Evolutionary conservation across 2,797 vertebrate species (phyloP).

Genomic region (Pampus argenteus): DNA sequence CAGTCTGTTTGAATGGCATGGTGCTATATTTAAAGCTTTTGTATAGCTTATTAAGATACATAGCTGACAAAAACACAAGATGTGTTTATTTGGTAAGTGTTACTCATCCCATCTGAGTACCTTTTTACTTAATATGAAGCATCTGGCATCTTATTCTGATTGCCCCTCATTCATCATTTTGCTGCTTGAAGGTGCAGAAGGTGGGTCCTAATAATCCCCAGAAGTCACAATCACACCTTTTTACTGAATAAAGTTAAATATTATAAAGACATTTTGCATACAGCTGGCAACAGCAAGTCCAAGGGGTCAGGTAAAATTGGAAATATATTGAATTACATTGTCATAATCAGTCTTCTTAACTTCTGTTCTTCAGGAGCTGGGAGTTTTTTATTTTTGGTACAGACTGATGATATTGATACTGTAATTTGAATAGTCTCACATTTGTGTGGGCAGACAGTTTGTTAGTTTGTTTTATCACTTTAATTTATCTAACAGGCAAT

Average conservation of each 20-base stretch:
- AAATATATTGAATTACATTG: neutral
- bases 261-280: no score
- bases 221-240: constrained; percentile 21
- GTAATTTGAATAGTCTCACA: neutral
- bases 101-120: constrained; percentile 37
- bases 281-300: neutral
- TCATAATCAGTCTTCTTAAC: neutral
- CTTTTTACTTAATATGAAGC: constrained; percentile 37
- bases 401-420: neutral
- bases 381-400: neutral
- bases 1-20: constrained; percentile 25
- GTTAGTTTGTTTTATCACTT: neutral
- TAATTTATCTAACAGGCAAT: neutral
- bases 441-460: neutral
- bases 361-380: no score
- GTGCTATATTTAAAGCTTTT: constrained; percentile 31
- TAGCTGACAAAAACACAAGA: constrained; percentile 52
- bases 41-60: constrained; percentile 40
- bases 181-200: constrained; percentile 31
- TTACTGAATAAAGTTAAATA: no score
- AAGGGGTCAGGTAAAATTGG: neutral
- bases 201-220: constrained; percentile 10
- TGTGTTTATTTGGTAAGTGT: constrained; percentile 49
- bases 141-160: constrained; percentile 47
- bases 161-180: constrained; percentile 53